Evolutionary conservation across 2,888 invertebrate species (phyloP).

Genomic region (Tetrapedia diversipes): DNA sequence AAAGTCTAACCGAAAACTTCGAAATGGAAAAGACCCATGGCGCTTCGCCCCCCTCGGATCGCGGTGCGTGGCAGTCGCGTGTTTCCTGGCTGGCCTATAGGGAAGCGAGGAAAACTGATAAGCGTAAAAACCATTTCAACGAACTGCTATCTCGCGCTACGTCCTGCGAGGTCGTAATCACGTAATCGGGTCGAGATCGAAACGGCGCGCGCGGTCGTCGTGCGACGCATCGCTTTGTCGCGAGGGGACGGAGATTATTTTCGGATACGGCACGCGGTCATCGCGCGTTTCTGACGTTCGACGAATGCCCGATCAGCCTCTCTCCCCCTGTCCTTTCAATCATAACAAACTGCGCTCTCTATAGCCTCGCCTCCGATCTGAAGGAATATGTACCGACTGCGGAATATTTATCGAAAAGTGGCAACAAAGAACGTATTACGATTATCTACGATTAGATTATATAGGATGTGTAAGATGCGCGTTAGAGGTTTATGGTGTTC

Average conservation of each 20-base stretch:
- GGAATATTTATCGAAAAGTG: no score
- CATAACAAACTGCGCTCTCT: neutral
- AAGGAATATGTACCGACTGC: no score
- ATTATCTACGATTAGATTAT: no score
- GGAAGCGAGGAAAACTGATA: neutral
- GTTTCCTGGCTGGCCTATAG: neutral
- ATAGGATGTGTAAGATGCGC: no score
- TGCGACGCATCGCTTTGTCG: constrained; percentile 38
- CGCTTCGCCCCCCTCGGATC: neutral
- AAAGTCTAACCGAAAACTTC: neutral
- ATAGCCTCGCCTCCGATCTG: no score
- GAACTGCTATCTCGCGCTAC: no score
- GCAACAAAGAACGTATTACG: no score
- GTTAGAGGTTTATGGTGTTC: no score
- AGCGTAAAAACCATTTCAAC: no score
- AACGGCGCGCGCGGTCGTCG: constrained; percentile 25
- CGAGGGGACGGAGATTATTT: constrained; percentile 58
- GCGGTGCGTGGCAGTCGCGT: neutral
- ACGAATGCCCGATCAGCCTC: constrained; percentile 1
- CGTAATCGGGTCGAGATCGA: constrained; percentile 62
- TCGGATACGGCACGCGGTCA: constrained; percentile 55
- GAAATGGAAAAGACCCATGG: neutral
- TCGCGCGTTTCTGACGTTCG: constrained; percentile 36
- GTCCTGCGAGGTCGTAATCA: constrained; percentile 42
- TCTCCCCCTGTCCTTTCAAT: neutral